Conservation (phyloP, 2,888 invertebrate genomes). For the Steinernema carpocapsae region DNA sequence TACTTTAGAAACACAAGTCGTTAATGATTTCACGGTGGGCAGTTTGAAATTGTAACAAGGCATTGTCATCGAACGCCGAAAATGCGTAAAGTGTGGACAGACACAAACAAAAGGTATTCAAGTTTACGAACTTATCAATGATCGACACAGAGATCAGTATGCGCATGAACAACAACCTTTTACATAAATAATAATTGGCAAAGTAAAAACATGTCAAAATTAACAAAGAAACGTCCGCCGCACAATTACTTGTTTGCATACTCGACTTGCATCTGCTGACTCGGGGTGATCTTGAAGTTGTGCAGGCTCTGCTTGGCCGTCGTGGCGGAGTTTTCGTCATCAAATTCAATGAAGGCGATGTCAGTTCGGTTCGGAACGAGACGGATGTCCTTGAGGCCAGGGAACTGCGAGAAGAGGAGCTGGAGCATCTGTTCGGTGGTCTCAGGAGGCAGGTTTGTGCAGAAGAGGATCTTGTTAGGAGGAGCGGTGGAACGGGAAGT, state of each 20-base stretch:
- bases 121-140: no score
- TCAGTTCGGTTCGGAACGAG: conserved; percentile 96
- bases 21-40: no score
- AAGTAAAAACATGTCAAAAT: no score
- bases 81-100: no score
- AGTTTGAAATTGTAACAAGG: no score
- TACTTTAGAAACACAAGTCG: no score
- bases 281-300: conserved; percentile 93
- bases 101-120: no score
- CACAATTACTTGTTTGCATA: conserved; percentile 89
- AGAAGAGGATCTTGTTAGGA: conserved; percentile 98
- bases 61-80: no score
- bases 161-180: no score
- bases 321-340: conserved; percentile 89
- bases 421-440: conserved; percentile 99
- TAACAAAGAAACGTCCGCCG: no score
- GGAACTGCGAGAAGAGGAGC: conserved; percentile 97
- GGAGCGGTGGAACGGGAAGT: conserved; percentile 72
- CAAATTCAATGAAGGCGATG: conserved; percentile 98
- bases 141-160: no score
- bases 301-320: conserved; percentile 95
- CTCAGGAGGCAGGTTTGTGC: conserved; percentile 96
- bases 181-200: no score
- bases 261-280: conserved; percentile 98
- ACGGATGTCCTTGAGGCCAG: conserved; percentile 98